phyloP scores from a whole-genome alignment of 2,888 invertebrate species.

The Belgica antarctica region DNA sequence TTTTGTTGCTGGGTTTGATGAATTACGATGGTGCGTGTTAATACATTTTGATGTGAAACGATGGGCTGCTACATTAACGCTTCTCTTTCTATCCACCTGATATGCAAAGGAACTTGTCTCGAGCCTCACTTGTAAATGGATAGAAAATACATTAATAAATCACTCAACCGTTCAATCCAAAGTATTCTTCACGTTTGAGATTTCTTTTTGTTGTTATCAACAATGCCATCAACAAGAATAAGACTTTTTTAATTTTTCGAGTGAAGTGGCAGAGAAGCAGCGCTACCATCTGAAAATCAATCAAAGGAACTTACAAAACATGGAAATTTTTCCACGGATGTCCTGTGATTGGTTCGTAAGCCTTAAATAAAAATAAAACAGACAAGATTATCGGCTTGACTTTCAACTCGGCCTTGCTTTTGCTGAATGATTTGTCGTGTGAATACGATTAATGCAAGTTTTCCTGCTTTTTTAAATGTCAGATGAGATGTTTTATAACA shows the following conservation, averaged over 20 bases:
- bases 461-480: neutral
- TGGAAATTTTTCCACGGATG: neutral
- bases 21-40: slow-evolving; percentile 42
- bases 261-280: neutral
- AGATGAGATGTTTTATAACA: neutral
- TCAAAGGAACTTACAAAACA: no score
- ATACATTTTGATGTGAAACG: slow-evolving; percentile 40
- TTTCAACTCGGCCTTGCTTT: no score
- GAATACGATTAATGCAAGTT: no score
- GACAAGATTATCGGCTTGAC: no score
- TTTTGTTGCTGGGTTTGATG: slow-evolving; percentile 36
- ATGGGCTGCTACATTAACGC: slow-evolving; percentile 14
- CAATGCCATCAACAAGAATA: slow-evolving; percentile 3
- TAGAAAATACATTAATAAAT: slow-evolving; percentile 37
- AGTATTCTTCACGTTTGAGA: neutral
- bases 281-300: neutral
- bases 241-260: slow-evolving; percentile 15
- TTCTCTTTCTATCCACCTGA: neutral
- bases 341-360: neutral
- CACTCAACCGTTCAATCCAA: slow-evolving; percentile 28
- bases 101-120: slow-evolving; percentile 18
- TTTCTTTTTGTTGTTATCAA: slow-evolving; percentile 13
- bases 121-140: slow-evolving; percentile 12
- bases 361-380: no score
- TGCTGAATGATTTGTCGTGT: no score